phyloP scores from a whole-genome alignment of 2,888 invertebrate genomes.

The Agelastica alni region DNA sequence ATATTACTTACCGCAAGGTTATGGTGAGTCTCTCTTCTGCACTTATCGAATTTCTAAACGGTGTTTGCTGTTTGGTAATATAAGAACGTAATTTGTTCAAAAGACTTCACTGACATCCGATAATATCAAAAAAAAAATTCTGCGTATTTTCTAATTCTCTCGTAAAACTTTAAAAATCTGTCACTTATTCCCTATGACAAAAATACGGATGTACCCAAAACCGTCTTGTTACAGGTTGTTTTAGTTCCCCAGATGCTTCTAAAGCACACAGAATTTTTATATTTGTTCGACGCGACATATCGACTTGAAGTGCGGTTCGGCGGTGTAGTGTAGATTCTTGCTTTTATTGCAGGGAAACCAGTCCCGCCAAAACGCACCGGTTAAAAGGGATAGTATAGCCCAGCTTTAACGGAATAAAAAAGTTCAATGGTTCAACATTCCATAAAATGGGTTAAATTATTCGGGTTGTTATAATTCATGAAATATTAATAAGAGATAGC shows the following conservation, averaged over 20 bases:
- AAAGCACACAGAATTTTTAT: no score
- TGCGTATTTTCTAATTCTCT: constrained; percentile 12
- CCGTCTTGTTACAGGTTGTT: not conserved
- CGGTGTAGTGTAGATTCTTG: no score
- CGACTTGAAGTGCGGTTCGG: no score
- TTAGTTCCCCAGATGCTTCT: not conserved
- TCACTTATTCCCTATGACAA: not conserved
- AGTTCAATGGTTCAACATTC: no score
- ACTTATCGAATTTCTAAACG: constrained; percentile 10
- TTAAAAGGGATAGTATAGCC: no score
- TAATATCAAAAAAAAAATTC: constrained; percentile 16
- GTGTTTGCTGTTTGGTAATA: constrained; percentile 7
- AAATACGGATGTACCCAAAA: constrained; percentile 10
- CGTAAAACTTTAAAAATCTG: constrained; percentile 7
- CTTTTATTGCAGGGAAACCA: no score
- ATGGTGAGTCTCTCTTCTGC: constrained; percentile 16
- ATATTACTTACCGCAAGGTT: constrained; percentile 13
- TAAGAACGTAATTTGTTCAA: constrained; percentile 5
- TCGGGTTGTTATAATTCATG: no score
- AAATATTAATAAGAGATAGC: no score
- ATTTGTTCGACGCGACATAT: no score
- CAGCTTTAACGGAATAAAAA: no score
- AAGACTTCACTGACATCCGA: constrained; percentile 14
- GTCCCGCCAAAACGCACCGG: no score
- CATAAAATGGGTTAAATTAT: no score